Conservation (phyloP, 2,888 invertebrate species). For the Drosophila aldrichi region DNA sequence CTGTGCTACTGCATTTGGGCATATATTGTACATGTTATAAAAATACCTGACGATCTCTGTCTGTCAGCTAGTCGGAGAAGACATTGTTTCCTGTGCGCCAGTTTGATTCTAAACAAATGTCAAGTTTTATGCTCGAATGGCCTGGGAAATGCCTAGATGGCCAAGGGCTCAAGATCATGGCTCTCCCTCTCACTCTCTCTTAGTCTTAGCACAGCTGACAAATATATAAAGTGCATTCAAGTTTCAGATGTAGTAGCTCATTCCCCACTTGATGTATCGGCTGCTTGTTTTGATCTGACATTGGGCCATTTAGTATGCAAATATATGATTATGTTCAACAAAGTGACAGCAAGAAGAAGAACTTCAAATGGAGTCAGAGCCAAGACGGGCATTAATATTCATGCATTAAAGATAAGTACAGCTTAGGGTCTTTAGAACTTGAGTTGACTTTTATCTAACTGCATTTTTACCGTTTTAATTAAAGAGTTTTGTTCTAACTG, state of each 20-base stretch:
- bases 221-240: conserved; percentile 71
- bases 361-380: neutral
- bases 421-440: neutral
- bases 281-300: conserved; percentile 56
- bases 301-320: conserved; percentile 60
- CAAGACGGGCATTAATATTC: neutral
- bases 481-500: conserved; percentile 6
- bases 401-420: conserved; percentile 12
- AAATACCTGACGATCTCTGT: conserved; percentile 69
- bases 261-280: conserved; percentile 54
- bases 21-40: conserved; percentile 46
- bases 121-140: conserved; percentile 74
- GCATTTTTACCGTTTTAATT: conserved; percentile 4
- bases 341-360: conserved; percentile 32
- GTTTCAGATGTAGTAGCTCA: conserved; percentile 37
- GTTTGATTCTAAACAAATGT: conserved; percentile 51
- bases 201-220: conserved; percentile 66
- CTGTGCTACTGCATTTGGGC: conserved; percentile 31
- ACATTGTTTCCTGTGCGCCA: conserved; percentile 62
- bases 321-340: conserved; percentile 46
- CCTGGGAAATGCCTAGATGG: conserved; percentile 62
- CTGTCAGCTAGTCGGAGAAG: conserved; percentile 43
- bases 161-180: neutral
- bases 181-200: neutral
- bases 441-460: neutral